Base-by-base conservation (phyloP, 2,888 invertebrate species). In the Drosophila villosipedis region DNA sequence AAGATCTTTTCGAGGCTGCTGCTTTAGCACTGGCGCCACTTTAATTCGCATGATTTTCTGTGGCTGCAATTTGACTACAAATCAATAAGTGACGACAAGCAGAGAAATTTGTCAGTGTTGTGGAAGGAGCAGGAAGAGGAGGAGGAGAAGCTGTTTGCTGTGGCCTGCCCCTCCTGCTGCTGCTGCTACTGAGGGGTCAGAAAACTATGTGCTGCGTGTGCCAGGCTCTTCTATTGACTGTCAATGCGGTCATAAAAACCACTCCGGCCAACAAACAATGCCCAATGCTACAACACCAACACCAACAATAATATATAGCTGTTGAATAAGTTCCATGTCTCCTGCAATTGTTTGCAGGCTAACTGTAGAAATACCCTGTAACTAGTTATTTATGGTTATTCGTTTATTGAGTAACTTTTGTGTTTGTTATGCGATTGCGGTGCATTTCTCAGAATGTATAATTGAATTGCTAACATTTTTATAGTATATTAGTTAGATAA, bases 11-110 rank as follows among this genome's bases (percentile, higher is more conserved):
- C 35, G 37, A 58, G 61, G 54, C 43, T 73, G 89, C 76, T 70
- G 89, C 78, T 77, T 79, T 79, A 71, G 74, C 76, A 73, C 64
- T 80, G 91, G 90, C 91, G 90, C 90, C 90, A 75, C 73, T 87
- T 90, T 82, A 82, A 77, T 88, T 73, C 75, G 71, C 76, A 60
- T 61, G 66, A 60, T 81, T 66, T 69, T 63, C 70, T 71, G 55
- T 28, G 35, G 87, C 68, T 72, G 74, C 87, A 81, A 91, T 85
- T 91, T 91, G 91, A 87, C 85, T 85, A 78, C 90, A 89, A 87
- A 91, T 85, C 91, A 85, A 84, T 90, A 80, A 74, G 63, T 60
- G 76, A 55, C 49, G 57, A 54, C 65, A 57, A n/a, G 50, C 43
- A 53, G n/a, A 31, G 25, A 28, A 37, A 58, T 54, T 61, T 31